These are phyloP conservation scores for Chondrosia reniformis DNA, from an alignment of 37 sponge, comb jelly and placozoan genomes.

Conservation along the genomic window DNA sequence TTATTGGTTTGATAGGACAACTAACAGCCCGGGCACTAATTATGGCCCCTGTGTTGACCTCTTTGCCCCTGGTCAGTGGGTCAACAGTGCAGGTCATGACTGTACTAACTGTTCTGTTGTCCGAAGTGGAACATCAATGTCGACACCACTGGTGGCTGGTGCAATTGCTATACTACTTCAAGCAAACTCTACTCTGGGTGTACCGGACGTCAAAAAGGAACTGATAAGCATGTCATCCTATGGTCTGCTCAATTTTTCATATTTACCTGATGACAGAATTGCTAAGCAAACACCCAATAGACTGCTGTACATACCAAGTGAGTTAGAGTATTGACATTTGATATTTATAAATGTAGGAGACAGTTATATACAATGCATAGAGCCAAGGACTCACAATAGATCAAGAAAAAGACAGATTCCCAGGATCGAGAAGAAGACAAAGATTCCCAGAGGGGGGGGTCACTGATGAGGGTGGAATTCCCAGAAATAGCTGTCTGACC, in stretches of 20 bases:
- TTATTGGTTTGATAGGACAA: not conserved
- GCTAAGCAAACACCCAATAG: slow-evolving; percentile 44
- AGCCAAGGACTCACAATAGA: too few species aligned
- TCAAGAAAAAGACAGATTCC: too few species aligned
- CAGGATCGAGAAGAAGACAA: too few species aligned
- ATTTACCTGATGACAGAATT: not conserved
- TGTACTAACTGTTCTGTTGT: slow-evolving; percentile 31
- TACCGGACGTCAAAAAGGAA: slow-evolving; percentile 12
- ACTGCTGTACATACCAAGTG: slow-evolving; percentile 32
- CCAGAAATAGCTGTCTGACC: too few species aligned
- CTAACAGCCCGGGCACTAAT: slow-evolving; percentile 28
- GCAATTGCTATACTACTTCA: slow-evolving; percentile 46
- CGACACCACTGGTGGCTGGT: slow-evolving; percentile 60
- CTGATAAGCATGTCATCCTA: slow-evolving; percentile 19
- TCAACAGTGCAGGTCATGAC: slow-evolving; percentile 42
- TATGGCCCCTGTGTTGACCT: slow-evolving; percentile 68
- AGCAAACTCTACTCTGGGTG: slow-evolving; percentile 36
- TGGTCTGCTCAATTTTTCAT: slow-evolving; percentile 3
- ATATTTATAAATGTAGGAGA: too few species aligned
- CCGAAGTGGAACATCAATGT: slow-evolving; percentile 59
- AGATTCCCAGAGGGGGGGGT: too few species aligned
- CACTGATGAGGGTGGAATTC: too few species aligned
- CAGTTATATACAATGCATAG: too few species aligned
- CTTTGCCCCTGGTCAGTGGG: slow-evolving; percentile 61
- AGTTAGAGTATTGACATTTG: too few species aligned